These are phyloP conservation scores for Drosophila bipectinata DNA, from an alignment of 1,140 invertebrate genomes.

Conservation along the genomic window DNA sequence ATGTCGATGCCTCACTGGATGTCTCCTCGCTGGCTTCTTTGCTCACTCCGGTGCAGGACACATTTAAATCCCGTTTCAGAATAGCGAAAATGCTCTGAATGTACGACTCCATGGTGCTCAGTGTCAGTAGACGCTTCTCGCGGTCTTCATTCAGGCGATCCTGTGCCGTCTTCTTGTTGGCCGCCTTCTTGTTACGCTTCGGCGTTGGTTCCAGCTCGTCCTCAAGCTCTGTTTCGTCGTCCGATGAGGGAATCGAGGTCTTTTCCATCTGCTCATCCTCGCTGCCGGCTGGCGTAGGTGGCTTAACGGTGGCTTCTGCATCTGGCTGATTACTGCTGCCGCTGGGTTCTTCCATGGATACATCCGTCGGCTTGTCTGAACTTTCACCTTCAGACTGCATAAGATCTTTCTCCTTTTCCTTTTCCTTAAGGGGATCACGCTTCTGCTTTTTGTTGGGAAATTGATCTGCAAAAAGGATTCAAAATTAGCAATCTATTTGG, in stretches of 20 bases:
- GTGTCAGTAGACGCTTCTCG: conserved; percentile 64
- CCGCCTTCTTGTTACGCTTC: conserved; percentile 66
- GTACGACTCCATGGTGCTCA: conserved; percentile 77
- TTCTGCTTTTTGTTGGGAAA: conserved; percentile 71
- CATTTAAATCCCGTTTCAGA: conserved; percentile 65
- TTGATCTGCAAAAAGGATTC: conserved; percentile 41
- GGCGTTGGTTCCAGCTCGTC: conserved; percentile 70
- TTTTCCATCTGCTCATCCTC: conserved; percentile 64
- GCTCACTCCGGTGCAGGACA: conserved; percentile 15
- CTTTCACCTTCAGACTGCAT: conserved; percentile 22
- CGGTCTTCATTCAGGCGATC: conserved; percentile 74
- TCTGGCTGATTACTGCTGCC: conserved; percentile 9
- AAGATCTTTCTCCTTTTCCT: conserved; percentile 49
- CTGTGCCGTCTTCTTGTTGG: conserved; percentile 74
- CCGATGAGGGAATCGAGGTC: conserved; percentile 57
- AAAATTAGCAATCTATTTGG: background rate
- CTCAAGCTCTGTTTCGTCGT: conserved; percentile 70
- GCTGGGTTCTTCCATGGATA: conserved; percentile 36
- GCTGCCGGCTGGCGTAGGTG: conserved; percentile 35
- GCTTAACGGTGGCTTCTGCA: conserved; percentile 20
- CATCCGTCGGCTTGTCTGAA: conserved; percentile 43
- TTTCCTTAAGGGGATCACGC: conserved; percentile 55
- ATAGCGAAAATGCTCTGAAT: conserved; percentile 76
- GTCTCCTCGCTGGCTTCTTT: conserved; percentile 51
- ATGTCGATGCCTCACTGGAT: conserved; percentile 57